phyloP scores from a whole-genome alignment of 2,797 vertebrate species.

The Dermochelys coriacea region DNA sequence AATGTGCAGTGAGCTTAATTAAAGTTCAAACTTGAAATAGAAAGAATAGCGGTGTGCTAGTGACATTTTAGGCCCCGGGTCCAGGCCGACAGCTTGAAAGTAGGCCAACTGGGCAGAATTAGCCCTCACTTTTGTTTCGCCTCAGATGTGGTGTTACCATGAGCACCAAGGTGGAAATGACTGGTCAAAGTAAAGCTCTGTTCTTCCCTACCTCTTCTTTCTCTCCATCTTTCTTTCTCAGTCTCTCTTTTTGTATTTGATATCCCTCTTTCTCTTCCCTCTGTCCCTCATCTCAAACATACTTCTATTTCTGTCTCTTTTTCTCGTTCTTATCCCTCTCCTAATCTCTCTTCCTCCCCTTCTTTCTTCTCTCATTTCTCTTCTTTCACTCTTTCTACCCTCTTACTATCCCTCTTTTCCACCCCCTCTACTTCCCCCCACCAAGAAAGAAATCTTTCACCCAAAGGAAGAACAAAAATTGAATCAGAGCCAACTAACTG shows the following conservation, averaged over 20 bases:
- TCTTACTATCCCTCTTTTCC: constrained; percentile 9
- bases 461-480: constrained; percentile 77
- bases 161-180: neutral
- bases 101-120: neutral
- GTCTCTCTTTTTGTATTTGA: neutral
- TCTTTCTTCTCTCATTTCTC: neutral
- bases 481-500: constrained; percentile 78
- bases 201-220: constrained; percentile 9
- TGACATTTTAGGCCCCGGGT: constrained; percentile 15
- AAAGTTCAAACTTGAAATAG: constrained; percentile 51
- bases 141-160: constrained; percentile 54
- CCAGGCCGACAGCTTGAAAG: constrained; percentile 50
- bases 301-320: neutral
- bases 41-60: constrained; percentile 1
- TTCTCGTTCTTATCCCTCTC: neutral
- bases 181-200: constrained; percentile 17
- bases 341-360: neutral
- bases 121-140: neutral
- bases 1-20: constrained; percentile 72
- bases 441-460: constrained; percentile 69
- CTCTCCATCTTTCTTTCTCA: neutral
- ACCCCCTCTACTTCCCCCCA: neutral
- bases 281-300: neutral
- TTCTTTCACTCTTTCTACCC: neutral
- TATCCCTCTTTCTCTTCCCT: neutral